A percentile compares a stretch with the other conserved stretches of the same genome.
These are phyloP conservation scores for Chalcosyrphus nemorum DNA, from an alignment of 2,888 invertebrate genomes.

Conservation along the genomic window DNA sequence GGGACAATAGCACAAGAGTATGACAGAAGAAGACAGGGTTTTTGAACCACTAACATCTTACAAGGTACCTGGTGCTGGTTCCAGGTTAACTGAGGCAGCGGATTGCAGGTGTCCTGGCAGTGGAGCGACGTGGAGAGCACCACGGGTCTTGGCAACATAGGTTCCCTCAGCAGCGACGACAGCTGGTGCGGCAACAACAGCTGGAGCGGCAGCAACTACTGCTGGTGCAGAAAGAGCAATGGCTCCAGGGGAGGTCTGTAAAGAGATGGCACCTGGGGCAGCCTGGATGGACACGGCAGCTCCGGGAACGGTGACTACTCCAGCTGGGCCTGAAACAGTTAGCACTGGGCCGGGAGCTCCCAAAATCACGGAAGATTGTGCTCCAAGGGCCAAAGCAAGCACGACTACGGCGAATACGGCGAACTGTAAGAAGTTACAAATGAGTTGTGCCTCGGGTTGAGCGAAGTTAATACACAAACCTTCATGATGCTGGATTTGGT, in stretches of 20 bases:
- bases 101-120: constrained; percentile 60
- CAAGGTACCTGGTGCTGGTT: constrained; percentile 67
- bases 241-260: constrained; percentile 7
- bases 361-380: constrained; percentile 44
- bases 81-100: constrained; percentile 58
- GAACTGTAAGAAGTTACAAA: constrained; percentile 32
- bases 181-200: constrained; percentile 45
- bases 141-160: constrained; percentile 66
- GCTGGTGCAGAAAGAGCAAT: constrained; percentile 38
- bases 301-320: constrained; percentile 10
- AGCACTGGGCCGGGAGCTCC: constrained; percentile 44
- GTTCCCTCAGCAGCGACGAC: constrained; percentile 63
- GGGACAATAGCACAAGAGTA: background rate
- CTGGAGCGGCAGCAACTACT: constrained; percentile 13
- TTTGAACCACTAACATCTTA: constrained; percentile 22
- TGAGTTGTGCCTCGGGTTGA: no score
- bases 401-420: constrained; percentile 64
- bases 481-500: constrained; percentile 64
- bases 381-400: constrained; percentile 51
- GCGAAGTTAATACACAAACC: no score
- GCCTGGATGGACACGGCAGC: constrained; percentile 33
- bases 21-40: background rate
- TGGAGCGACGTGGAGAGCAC: constrained; percentile 60
- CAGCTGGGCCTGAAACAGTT: constrained; percentile 39
- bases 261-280: constrained; percentile 6